Conservation (phyloP, 2,797 vertebrate genomes). For the Anolis apletophallus region DNA sequence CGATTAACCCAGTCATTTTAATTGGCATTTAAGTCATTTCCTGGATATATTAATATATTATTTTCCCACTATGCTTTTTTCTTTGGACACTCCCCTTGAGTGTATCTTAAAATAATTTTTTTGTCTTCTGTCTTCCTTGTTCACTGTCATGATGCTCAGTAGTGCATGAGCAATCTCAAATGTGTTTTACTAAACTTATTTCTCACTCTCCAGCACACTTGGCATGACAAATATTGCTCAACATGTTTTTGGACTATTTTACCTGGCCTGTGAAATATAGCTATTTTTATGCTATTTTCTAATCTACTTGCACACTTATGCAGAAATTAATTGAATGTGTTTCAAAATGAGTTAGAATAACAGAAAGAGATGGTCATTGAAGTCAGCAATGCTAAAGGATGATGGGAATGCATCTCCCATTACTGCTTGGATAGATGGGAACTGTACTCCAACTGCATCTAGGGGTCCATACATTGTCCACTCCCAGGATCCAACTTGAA, state of each 20-base stretch:
- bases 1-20: constrained; percentile 6
- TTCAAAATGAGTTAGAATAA: too few species aligned
- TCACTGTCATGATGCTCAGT: neutral
- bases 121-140: constrained; percentile 17
- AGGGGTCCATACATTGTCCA: too few species aligned
- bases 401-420: too few species aligned
- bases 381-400: too few species aligned
- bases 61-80: constrained; percentile 6
- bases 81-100: neutral
- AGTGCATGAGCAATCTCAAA: neutral
- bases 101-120: neutral
- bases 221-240: neutral
- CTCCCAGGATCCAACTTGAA: too few species aligned
- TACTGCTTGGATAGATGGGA: too few species aligned
- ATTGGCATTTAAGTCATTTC: neutral
- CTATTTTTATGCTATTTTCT: neutral
- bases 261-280: neutral
- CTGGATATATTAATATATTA: neutral
- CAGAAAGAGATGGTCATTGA: too few species aligned
- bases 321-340: too few species aligned
- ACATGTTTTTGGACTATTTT: neutral
- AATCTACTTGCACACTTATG: too few species aligned
- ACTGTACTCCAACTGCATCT: too few species aligned
- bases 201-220: neutral
- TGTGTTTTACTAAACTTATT: constrained; percentile 11